Percentiles rank a stretch among this genome's conserved stretches.
phyloP scores from a whole-genome alignment of 2,888 invertebrate species.

The Hololepta plana region DNA sequence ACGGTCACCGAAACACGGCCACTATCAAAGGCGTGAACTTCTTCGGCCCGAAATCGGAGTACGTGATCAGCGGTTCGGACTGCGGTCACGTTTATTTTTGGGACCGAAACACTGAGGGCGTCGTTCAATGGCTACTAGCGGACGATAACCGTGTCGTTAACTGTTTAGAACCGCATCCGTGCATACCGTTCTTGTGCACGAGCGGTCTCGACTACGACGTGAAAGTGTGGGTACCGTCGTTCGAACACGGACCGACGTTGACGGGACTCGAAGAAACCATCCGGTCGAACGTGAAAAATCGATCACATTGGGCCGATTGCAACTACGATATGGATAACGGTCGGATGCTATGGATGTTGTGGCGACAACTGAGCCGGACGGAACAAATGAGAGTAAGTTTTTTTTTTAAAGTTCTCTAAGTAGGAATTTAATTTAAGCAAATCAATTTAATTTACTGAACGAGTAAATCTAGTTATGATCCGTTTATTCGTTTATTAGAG shows the following conservation, averaged over 20 bases:
- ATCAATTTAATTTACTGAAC: slow-evolving; percentile 2
- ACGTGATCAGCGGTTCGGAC: slow-evolving; percentile 83
- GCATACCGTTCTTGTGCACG: slow-evolving; percentile 71
- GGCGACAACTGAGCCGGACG: slow-evolving; percentile 20
- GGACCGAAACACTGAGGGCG: slow-evolving; percentile 73
- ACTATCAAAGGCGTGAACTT: slow-evolving; percentile 86
- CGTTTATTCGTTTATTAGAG: neutral
- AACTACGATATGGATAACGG: slow-evolving; percentile 17
- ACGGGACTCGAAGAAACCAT: slow-evolving; percentile 30
- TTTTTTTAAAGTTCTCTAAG: neutral
- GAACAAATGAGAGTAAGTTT: slow-evolving; percentile 9
- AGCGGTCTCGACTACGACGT: slow-evolving; percentile 83
- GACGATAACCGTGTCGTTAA: slow-evolving; percentile 80
- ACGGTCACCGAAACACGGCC: slow-evolving; percentile 46
- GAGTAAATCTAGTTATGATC: neutral
- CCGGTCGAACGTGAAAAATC: slow-evolving; percentile 16
- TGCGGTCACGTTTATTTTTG: slow-evolving; percentile 79
- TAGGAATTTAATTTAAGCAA: slow-evolving; percentile 1
- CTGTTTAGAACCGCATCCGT: slow-evolving; percentile 81
- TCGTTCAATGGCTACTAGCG: slow-evolving; percentile 76
- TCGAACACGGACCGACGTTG: slow-evolving; percentile 36
- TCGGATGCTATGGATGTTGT: slow-evolving; percentile 25
- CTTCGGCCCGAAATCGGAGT: slow-evolving; percentile 83
- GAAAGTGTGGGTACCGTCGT: slow-evolving; percentile 79
- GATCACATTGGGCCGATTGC: slow-evolving; percentile 10